Percentiles rank a stretch among this genome's conserved stretches.
These are phyloP conservation scores for Cataglyphis livida DNA, from an alignment of 2,888 invertebrate genomes.

Conservation along the genomic window DNA sequence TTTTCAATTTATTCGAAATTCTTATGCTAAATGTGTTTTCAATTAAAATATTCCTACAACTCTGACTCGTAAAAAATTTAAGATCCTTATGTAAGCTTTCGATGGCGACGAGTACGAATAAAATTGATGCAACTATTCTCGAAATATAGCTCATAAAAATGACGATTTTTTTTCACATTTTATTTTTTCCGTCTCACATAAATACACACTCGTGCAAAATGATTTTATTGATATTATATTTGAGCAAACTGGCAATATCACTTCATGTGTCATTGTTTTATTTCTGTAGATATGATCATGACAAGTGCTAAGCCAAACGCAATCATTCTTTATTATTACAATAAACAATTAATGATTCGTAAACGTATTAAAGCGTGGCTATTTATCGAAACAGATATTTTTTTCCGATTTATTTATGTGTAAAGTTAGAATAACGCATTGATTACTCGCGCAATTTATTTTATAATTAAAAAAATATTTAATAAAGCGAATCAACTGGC, in stretches of 20 bases:
- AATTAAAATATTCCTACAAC: background rate
- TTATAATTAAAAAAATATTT: background rate
- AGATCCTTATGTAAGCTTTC: background rate
- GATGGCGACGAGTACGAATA: background rate
- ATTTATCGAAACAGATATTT: background rate
- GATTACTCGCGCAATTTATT: background rate
- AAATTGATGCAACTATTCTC: background rate
- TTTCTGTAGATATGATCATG: background rate
- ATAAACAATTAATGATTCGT: background rate
- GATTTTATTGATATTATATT: no score
- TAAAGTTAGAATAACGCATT: background rate
- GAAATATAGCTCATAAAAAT: no score
- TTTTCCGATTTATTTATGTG: background rate
- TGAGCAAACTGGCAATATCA: background rate
- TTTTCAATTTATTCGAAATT: background rate
- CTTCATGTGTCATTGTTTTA: background rate
- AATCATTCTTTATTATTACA: background rate
- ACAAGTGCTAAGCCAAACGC: background rate
- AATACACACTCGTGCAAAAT: no score
- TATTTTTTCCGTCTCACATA: no score
- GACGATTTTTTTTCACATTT: no score
- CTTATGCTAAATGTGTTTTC: background rate
- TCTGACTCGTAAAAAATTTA: background rate
- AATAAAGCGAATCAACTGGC: background rate
- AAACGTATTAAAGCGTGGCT: slow-evolving; percentile 4